A percentile compares a stretch with the other conserved stretches of the same genome.
These are phyloP conservation scores for Mesembrinibis cayennensis DNA, from an alignment of 2,113 vertebrate species.

Conservation along the genomic window DNA sequence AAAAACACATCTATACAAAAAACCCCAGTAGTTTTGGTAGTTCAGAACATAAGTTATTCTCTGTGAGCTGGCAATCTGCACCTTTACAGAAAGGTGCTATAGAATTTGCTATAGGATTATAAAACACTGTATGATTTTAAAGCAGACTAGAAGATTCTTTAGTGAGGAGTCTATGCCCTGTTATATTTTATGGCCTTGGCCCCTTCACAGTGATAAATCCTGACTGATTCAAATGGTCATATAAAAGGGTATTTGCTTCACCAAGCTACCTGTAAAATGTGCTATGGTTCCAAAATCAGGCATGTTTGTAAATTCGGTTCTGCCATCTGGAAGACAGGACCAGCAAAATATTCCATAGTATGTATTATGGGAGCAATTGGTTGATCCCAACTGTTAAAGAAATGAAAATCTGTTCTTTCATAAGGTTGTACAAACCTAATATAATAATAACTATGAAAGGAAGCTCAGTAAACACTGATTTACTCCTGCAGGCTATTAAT, in stretches of 20 bases:
- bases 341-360: neutral
- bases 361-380: neutral
- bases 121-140: neutral
- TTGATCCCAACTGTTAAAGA: neutral
- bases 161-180: neutral
- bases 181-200: neutral
- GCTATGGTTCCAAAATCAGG: neutral
- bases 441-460: neutral
- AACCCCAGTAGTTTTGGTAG: neutral
- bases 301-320: neutral
- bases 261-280: neutral
- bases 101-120: neutral
- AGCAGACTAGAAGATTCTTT: neutral
- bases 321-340: neutral
- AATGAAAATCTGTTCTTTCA: neutral
- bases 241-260: neutral
- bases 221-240: neutral
- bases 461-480: neutral
- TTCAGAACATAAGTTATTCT: neutral
- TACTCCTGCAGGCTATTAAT: neutral
- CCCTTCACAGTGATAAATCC: neutral
- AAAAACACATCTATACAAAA: neutral
- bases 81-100: neutral
- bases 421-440: neutral
- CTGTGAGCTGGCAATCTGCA: neutral